Base-by-base conservation (phyloP, 2,888 invertebrate genomes). In the Volucella bombylans region DNA sequence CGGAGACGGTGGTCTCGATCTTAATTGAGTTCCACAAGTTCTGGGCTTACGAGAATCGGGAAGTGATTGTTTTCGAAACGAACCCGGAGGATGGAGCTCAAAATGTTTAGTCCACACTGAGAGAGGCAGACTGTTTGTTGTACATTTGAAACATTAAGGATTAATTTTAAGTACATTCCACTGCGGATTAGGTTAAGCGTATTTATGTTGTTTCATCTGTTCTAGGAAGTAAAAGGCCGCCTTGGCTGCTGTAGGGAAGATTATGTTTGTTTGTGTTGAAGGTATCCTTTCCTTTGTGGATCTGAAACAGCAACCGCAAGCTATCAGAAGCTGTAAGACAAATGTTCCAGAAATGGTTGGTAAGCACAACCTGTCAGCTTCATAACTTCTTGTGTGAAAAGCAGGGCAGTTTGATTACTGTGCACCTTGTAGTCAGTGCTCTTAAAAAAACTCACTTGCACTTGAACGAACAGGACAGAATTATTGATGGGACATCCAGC, bases 1-100 rank as follows among this genome's bases (percentile, higher is more conserved):
- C 98, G 0, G 98, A 97, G 89, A 98, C 97, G 0, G 96, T 98
- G 80, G 95, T 98, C 49, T 97, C 97, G 89, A 98, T 99, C 90
- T 93, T 99, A 77, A 96, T 98, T 87, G 99, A 99, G 92, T 95
- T 98, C 88, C 97, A 98, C 91, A 97, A 98, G 64, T 99, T 99
- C 93, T 98, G 97, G 97, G 96, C 96, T 0, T 98, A 99, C 90
- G 99, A 99, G 93, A 97, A 98, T 91, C 93, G 98, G 87, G 98
- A 98, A 92, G 94, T 95, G 0, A 92, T 95, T 87, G 94, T 95
- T 0, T 94, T 94, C 1, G 95, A 95, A 38, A 94, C 92, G 2
- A 82, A 87, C 55, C 83, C 88, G 0, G 87, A 87, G 55, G 89
- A 90, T 82, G 88, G 88, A 83, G 89, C 88, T 68, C 90, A 90